Evolutionary conservation across 2,888 invertebrate genomes (phyloP).

Genomic region (Epinotia bilunana): DNA sequence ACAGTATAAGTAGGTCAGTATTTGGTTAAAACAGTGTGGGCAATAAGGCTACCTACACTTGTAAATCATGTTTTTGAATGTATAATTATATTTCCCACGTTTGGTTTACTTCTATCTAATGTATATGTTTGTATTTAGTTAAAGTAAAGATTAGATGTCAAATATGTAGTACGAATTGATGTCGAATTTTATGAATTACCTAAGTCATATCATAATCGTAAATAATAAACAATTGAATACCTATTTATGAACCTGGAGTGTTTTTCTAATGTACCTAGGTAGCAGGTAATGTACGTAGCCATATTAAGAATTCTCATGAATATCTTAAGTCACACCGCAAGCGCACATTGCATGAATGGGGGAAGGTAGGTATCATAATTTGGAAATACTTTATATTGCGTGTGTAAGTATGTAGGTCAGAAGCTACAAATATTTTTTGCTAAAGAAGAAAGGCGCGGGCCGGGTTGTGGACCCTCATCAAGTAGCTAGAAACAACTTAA

Average conservation of each 20-base stretch:
- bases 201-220: conserved; percentile 70
- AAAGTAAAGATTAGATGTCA: background rate
- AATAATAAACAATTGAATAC: conserved; percentile 47
- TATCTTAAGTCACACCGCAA: background rate
- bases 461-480: too few species aligned
- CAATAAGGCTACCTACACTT: conserved; percentile 6
- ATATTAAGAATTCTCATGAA: background rate
- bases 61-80: background rate
- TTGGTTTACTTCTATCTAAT: conserved; percentile 1
- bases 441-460: too few species aligned
- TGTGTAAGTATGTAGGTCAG: too few species aligned
- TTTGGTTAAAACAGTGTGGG: background rate
- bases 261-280: background rate
- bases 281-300: background rate
- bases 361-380: too few species aligned
- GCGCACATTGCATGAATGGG: too few species aligned
- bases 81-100: background rate
- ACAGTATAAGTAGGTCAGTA: conserved; percentile 13
- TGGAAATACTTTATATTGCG: too few species aligned
- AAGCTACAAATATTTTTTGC: too few species aligned
- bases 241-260: conserved; percentile 18
- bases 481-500: too few species aligned
- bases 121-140: conserved; percentile 3
- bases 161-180: conserved; percentile 39
- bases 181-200: conserved; percentile 57